A percentile compares a stretch with the other conserved stretches of the same genome.
These are phyloP conservation scores for Megaceryle torquata DNA, from an alignment of 2,113 vertebrate genomes.

Conservation along the genomic window DNA sequence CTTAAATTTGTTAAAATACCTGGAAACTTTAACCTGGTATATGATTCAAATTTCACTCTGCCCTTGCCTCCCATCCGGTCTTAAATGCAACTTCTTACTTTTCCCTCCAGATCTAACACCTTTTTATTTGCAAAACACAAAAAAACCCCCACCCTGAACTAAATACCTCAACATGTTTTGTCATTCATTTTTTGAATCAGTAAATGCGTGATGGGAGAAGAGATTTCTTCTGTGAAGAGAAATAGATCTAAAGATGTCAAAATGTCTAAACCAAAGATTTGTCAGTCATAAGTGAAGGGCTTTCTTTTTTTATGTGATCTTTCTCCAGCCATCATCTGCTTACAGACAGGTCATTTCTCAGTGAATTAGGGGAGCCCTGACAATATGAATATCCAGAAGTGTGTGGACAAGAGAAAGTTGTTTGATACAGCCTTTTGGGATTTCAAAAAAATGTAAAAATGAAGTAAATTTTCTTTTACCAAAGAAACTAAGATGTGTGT, in stretches of 20 bases:
- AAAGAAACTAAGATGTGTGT: background rate
- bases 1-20: background rate
- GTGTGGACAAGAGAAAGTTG: background rate
- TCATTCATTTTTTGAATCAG: background rate
- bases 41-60: background rate
- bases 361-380: background rate
- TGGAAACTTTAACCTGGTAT: background rate
- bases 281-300: background rate
- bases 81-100: background rate
- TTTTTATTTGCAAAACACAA: background rate
- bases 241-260: background rate
- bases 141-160: no score
- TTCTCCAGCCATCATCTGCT: background rate
- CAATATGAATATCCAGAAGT: background rate
- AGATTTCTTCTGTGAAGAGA: background rate
- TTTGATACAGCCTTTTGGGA: background rate
- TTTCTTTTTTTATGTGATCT: background rate
- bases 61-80: fast-evolving
- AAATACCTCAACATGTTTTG: background rate
- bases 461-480: background rate
- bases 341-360: background rate
- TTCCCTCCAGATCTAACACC: background rate
- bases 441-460: background rate
- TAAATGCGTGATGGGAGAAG: background rate
- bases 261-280: background rate